Conservation (phyloP, 2,797 vertebrate genomes). For the Chelon auratus region DNA sequence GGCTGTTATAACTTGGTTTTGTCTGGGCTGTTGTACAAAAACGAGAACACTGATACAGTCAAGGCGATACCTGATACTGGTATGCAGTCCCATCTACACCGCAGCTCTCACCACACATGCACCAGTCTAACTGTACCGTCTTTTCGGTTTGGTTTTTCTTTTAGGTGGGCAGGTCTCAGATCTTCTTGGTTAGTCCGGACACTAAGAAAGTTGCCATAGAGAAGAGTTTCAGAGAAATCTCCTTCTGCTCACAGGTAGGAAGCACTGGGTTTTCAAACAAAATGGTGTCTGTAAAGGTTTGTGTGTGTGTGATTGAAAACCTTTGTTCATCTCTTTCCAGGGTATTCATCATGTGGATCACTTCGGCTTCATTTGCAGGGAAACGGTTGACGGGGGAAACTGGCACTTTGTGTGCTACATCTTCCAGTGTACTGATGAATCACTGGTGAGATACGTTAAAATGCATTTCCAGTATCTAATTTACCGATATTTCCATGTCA, state of each 20-base stretch:
- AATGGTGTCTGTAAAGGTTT: neutral
- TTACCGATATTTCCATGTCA: constrained; percentile 1
- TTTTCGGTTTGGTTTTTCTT: constrained; percentile 36
- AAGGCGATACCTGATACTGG: no score
- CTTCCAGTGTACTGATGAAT: constrained; percentile 95
- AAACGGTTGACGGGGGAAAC: constrained; percentile 89
- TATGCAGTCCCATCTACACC: neutral
- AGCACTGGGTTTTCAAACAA: neutral
- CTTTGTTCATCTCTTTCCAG: constrained; percentile 71
- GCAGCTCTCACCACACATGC: constrained; percentile 15
- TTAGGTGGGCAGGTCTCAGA: constrained; percentile 95
- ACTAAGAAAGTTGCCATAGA: constrained; percentile 97
- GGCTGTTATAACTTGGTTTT: no score
- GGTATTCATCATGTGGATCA: constrained; percentile 97
- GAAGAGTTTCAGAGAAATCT: constrained; percentile 98
- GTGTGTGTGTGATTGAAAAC: neutral
- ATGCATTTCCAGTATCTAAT: neutral
- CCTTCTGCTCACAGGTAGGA: constrained; percentile 97
- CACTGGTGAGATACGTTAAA: constrained; percentile 88
- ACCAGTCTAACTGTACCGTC: neutral
- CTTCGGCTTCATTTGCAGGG: constrained; percentile 98
- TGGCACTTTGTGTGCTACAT: constrained; percentile 97
- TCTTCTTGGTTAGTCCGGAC: constrained; percentile 98
- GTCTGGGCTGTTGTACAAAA: no score
- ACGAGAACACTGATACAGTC: no score